Conservation (phyloP, 1,140 invertebrate species). For the Hestina assimilis region DNA sequence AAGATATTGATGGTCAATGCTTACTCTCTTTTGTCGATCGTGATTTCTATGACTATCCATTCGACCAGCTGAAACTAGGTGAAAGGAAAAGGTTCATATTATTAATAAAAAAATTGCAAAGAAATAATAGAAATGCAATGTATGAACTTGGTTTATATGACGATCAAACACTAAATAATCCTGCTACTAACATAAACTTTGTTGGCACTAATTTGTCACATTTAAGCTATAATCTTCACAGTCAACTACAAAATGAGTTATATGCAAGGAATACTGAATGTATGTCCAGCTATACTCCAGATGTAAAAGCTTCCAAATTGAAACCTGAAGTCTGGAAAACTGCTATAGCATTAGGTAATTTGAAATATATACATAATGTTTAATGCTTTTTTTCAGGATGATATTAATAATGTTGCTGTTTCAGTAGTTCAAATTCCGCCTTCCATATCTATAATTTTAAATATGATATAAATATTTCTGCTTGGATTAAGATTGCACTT, state of each 20-base stretch:
- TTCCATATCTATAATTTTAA: too few relatives aligned
- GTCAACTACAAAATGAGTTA: slow-evolving; percentile 57
- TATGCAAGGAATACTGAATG: slow-evolving; percentile 55
- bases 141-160: slow-evolving; percentile 68
- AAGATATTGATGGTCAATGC: slow-evolving; percentile 73
- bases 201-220: slow-evolving; percentile 73
- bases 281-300: slow-evolving; percentile 57
- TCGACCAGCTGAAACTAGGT: slow-evolving; percentile 65
- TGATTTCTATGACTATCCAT: slow-evolving; percentile 74
- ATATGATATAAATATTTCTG: too few relatives aligned
- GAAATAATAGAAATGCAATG: slow-evolving; percentile 67
- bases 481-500: too few relatives aligned
- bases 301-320: slow-evolving; percentile 71
- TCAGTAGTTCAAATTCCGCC: too few relatives aligned
- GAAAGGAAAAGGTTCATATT: slow-evolving; percentile 72
- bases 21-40: slow-evolving; percentile 68
- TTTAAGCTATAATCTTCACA: slow-evolving; percentile 72
- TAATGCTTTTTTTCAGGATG: background rate
- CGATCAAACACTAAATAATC: slow-evolving; percentile 51
- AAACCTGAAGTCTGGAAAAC: slow-evolving; percentile 78
- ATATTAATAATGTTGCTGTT: too few relatives aligned
- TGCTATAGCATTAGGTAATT: slow-evolving; percentile 72
- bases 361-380: background rate
- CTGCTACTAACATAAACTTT: slow-evolving; percentile 73
- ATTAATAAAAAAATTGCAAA: slow-evolving; percentile 70